These are phyloP conservation scores for Caenorhabditis wallacei DNA, from an alignment of 2,888 invertebrate genomes.

Conservation along the genomic window DNA sequence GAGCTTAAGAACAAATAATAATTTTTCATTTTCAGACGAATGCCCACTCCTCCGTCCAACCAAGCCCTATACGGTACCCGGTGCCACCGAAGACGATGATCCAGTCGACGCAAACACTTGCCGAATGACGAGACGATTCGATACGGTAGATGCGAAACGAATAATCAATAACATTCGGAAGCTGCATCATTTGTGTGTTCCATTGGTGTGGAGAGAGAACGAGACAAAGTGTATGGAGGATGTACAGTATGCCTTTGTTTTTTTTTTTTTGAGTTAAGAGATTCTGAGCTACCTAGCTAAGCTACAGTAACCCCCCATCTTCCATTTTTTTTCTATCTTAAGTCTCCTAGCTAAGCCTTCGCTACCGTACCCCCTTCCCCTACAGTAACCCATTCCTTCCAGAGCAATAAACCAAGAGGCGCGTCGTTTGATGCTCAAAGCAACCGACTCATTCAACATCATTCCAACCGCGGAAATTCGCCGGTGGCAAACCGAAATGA, in stretches of 20 bases:
- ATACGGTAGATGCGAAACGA: neutral
- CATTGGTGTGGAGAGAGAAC: slow-evolving; percentile 36
- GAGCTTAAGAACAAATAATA: no score
- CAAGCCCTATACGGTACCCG: slow-evolving; percentile 6
- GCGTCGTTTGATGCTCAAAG: neutral
- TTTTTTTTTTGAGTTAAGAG: neutral
- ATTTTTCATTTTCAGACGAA: slow-evolving; percentile 36
- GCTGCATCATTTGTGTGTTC: neutral
- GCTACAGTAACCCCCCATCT: no score
- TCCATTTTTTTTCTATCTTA: no score
- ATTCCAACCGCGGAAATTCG: neutral
- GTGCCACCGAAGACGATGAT: slow-evolving; percentile 22
- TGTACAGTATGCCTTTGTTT: slow-evolving; percentile 15
- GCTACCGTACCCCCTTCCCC: neutral
- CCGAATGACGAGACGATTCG: slow-evolving; percentile 27
- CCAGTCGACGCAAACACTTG: slow-evolving; percentile 46
- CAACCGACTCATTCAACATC: neutral
- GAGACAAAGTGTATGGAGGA: slow-evolving; percentile 44
- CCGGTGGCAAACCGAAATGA: neutral
- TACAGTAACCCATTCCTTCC: neutral
- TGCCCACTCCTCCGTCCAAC: slow-evolving; percentile 32
- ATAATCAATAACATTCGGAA: neutral
- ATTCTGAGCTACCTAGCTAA: no score
- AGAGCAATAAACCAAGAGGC: slow-evolving; percentile 3
- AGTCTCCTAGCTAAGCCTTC: no score